Conservation (phyloP, 2,888 invertebrate species). For the Formica aserva region DNA sequence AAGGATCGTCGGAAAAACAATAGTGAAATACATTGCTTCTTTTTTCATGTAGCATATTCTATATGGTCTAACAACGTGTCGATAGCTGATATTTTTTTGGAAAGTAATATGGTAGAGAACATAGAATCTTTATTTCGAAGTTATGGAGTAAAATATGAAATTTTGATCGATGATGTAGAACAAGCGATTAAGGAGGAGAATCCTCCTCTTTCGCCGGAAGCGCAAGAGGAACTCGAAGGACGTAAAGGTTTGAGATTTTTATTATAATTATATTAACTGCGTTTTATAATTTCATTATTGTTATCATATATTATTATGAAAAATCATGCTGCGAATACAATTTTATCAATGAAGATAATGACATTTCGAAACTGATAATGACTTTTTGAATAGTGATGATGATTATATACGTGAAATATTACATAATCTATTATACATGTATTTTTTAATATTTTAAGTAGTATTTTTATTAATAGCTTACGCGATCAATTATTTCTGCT, state of each 20-base stretch:
- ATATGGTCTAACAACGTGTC: constrained; percentile 90
- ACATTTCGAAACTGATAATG: not conserved
- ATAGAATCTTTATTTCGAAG: constrained; percentile 89
- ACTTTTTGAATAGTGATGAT: not conserved
- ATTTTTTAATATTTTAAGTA: constrained; percentile 7
- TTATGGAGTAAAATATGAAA: constrained; percentile 89
- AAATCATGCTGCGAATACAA: not conserved
- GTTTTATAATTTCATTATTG: not conserved
- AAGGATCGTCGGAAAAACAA: not conserved
- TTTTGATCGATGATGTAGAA: constrained; percentile 93
- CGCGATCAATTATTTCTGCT: not conserved
- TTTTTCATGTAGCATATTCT: constrained; percentile 82
- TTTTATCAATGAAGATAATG: not conserved
- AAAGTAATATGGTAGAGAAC: constrained; percentile 88
- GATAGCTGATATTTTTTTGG: constrained; percentile 91
- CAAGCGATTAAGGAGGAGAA: constrained; percentile 93
- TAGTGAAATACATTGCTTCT: not conserved
- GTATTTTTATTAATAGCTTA: constrained; percentile 2
- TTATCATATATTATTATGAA: not conserved
- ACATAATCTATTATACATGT: not conserved
- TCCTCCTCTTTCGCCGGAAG: constrained; percentile 87
- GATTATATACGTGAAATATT: not conserved
- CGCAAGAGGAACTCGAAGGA: constrained; percentile 89
- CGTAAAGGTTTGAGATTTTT: constrained; percentile 86
- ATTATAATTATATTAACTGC: not conserved